These are phyloP conservation scores for Sminthurinus aureus DNA, from an alignment of 2,888 invertebrate genomes.

Conservation along the genomic window DNA sequence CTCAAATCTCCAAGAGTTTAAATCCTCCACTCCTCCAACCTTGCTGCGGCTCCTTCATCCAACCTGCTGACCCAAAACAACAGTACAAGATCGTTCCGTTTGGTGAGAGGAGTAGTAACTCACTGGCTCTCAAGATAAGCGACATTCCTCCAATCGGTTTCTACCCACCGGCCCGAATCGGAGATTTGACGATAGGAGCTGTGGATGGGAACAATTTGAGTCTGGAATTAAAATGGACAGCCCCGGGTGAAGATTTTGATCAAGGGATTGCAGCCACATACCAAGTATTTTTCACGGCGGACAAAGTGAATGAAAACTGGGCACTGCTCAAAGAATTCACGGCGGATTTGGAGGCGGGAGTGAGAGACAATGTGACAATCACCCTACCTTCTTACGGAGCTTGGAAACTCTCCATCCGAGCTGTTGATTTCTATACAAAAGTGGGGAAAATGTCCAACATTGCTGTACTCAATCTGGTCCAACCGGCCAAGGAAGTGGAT, in stretches of 20 bases:
- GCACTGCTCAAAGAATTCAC: neutral
- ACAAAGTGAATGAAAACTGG: neutral
- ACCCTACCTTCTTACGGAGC: constrained; percentile 50
- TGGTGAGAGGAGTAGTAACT: constrained; percentile 56
- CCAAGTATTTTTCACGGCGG: constrained; percentile 45
- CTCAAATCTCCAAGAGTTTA: constrained; percentile 17
- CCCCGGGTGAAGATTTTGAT: constrained; percentile 66
- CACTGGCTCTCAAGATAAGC: constrained; percentile 52
- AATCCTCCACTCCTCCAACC: constrained; percentile 30
- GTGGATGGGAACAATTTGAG: constrained; percentile 63
- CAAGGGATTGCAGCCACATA: constrained; percentile 56
- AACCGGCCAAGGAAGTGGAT: neutral
- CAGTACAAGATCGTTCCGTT: constrained; percentile 59
- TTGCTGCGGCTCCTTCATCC: constrained; percentile 66
- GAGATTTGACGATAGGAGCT: constrained; percentile 67
- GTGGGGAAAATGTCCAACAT: constrained; percentile 48
- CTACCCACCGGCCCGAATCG: constrained; percentile 66
- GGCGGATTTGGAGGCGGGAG: constrained; percentile 44
- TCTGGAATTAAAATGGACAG: constrained; percentile 69
- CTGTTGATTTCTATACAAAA: constrained; percentile 49
- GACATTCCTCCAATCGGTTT: constrained; percentile 42
- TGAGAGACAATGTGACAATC: constrained; percentile 49
- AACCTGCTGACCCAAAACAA: constrained; percentile 55
- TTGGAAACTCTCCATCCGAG: constrained; percentile 48
- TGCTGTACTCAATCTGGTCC: constrained; percentile 17